These are phyloP conservation scores for Aphaenogaster ashmeadi DNA, from an alignment of 1,140 invertebrate genomes.

Conservation along the genomic window DNA sequence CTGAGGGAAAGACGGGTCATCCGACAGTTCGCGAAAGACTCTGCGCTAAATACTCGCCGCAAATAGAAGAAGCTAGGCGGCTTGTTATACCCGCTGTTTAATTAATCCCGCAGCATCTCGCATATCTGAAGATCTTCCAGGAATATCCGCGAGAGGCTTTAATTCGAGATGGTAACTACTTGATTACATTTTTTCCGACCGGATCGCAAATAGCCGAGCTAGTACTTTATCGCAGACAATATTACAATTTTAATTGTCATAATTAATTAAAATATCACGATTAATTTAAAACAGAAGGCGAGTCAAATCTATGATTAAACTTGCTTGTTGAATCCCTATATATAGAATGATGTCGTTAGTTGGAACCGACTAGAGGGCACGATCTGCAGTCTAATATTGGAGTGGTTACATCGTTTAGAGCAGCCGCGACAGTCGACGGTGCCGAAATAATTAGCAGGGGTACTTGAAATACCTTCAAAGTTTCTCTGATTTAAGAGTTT, in stretches of 20 bases:
- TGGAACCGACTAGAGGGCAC: neutral
- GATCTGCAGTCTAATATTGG: slow-evolving; percentile 17
- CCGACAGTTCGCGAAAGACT: slow-evolving; percentile 66
- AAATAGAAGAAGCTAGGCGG: slow-evolving; percentile 67
- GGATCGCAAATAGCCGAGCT: slow-evolving; percentile 9
- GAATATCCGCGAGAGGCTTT: slow-evolving; percentile 19
- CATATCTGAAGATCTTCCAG: slow-evolving; percentile 42
- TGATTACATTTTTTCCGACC: slow-evolving; percentile 6
- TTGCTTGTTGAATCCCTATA: neutral
- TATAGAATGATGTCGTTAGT: neutral
- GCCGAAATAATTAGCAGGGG: slow-evolving; percentile 68
- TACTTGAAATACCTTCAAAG: slow-evolving; percentile 69
- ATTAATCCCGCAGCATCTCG: slow-evolving; percentile 75
- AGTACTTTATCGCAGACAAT: neutral
- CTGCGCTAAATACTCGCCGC: slow-evolving; percentile 72
- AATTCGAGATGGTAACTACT: slow-evolving; percentile 16
- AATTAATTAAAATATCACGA: slow-evolving; percentile 1
- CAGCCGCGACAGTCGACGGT: neutral
- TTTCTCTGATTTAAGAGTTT: slow-evolving; percentile 75
- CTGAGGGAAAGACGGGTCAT: slow-evolving; percentile 67
- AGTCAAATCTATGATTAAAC: neutral
- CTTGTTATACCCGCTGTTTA: slow-evolving; percentile 68
- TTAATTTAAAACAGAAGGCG: neutral
- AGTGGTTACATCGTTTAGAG: neutral
- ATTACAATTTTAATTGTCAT: slow-evolving; percentile 20